Base-by-base conservation (phyloP, 2,888 invertebrate species). In the Cephus spinipes region DNA sequence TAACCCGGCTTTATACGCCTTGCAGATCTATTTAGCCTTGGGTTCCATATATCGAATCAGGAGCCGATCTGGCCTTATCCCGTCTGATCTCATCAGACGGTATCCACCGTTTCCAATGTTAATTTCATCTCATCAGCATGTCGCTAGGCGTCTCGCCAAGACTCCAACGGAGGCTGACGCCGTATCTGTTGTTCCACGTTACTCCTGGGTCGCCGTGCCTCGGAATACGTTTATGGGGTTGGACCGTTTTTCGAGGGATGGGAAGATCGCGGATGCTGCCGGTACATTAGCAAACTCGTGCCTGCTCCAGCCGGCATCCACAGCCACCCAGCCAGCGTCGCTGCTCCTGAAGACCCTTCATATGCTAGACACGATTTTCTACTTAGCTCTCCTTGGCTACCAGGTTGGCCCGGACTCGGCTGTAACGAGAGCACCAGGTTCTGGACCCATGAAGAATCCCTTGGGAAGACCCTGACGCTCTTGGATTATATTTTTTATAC, bases 341-440 rank as follows among this genome's bases (percentile, higher is more conserved):
- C 55, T 23, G 23, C 55, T 55, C 23, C 55, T 9, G 55, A 55
- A 55, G 80, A 81, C 84, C 86, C 85, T 90, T 89, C 87, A 87
- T 89, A 90, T 87, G 87, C 87, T 88, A 90, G 90, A 91, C 91
- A 91, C 89, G 91, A 90, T 90, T 91, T 90, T 91, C 90, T 91
- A 91, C 91, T 91, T 89, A 91, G 80, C 80, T 79, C 74, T 78
- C 81, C 75, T 77, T 76, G 80, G 79, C 77, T 68, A 69, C 73
- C 40, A 73, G 69, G 36, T 30, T 71, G 12, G 71, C 32, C 4
- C 11, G 1, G 71, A 32, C 55, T 55, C 9, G 9, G 9, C 23
- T 23, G 55, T 55, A 55, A 55, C 55, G 55, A 55, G 55, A 55
- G 55, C 55, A 55, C 55, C 55, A 9, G 55, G 23, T 55, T 4